Percentiles rank a stretch among this genome's conserved stretches.
Conservation (phyloP, 1,140 invertebrate species). For the Hyles euphorbiae region DNA sequence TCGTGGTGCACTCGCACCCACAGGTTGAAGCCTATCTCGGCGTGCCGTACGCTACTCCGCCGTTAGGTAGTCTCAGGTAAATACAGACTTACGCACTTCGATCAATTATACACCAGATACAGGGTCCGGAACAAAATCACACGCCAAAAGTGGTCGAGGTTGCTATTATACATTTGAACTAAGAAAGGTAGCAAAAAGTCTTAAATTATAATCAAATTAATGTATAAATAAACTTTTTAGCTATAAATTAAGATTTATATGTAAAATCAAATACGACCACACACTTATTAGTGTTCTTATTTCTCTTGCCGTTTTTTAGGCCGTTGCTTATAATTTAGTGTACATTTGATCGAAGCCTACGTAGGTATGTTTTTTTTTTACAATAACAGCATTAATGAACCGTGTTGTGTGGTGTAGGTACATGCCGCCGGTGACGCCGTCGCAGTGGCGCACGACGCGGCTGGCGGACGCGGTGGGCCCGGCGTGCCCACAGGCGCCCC, state of each 20-base stretch:
- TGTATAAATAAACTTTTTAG: neutral
- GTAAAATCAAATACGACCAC: neutral
- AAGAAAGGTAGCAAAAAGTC: neutral
- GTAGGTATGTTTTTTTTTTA: neutral
- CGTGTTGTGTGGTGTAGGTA: slow-evolving; percentile 75
- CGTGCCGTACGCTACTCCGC: slow-evolving; percentile 89
- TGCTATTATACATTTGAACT: too few relatives aligned
- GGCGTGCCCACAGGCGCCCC: slow-evolving; percentile 92
- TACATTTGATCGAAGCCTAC: neutral
- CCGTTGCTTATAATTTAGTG: neutral
- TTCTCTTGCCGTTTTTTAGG: too few relatives aligned
- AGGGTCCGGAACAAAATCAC: too few relatives aligned
- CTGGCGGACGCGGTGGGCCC: slow-evolving; percentile 88
- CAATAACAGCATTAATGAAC: neutral
- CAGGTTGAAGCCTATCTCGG: slow-evolving; percentile 96
- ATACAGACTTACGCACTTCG: neutral
- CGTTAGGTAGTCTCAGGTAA: slow-evolving; percentile 41
- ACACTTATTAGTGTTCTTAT: too few relatives aligned
- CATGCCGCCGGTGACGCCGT: slow-evolving; percentile 95
- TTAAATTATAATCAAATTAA: neutral
- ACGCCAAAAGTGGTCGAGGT: too few relatives aligned
- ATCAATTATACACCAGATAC: too few relatives aligned
- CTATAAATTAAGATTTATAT: too few relatives aligned
- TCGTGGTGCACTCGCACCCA: slow-evolving; percentile 85
- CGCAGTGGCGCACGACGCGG: slow-evolving; percentile 89